Evolutionary conservation across 2,113 vertebrate genomes (phyloP), one percentile per base, ranked within the genome.

Genomic region (Nematolebias whitei): DNA sequence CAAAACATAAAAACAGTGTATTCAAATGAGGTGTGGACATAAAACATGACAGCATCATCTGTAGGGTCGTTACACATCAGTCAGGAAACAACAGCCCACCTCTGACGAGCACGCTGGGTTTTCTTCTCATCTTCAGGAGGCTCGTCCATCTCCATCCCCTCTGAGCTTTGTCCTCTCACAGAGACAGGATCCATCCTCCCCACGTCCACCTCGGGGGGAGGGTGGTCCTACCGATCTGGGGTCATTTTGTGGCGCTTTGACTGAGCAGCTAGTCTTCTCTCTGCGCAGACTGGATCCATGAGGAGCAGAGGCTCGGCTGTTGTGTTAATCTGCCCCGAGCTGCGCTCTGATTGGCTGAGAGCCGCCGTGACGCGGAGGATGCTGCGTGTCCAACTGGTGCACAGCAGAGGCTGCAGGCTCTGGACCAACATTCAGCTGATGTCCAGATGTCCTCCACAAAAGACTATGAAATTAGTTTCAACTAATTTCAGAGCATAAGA

Each of bases 81-180:
- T n/a, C n/a, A n/a, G n/a, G n/a, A n/a, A 53, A 56, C 19, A 60
- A 48, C 19, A 68, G 71, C 87, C 66, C 62, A 94, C 93, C 93
- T 92, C 53, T 80, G 88, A 68, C 70, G 68, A 64, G 78, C 74
- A 61, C 85, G 80, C 49, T 63, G 87, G 53, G 78, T 77, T 24
- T 74, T 84, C 83, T 62, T 78, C 26, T 90, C 89, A 67, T 84
- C 82, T 66, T 73, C 32, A 16, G 78, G 74, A 68, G 83, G 83
- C 39, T 91, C 90, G 63, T 91, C 91, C 87, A 85, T 86, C 84
- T 85, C 74, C 60, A 87, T 90, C 74, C 78, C 88, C 39, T 91
- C 90, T 63, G 87, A 84, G 84, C 88, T 88, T 43, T 91, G n/a
- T 63, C 85, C 87, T 62, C 39, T 80, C 7, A 67, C 76, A 18